A percentile compares a stretch with the other conserved stretches of the same genome.
These are phyloP conservation scores for Edolisoma coerulescens DNA, from an alignment of 2,113 vertebrate genomes.

Conservation along the genomic window DNA sequence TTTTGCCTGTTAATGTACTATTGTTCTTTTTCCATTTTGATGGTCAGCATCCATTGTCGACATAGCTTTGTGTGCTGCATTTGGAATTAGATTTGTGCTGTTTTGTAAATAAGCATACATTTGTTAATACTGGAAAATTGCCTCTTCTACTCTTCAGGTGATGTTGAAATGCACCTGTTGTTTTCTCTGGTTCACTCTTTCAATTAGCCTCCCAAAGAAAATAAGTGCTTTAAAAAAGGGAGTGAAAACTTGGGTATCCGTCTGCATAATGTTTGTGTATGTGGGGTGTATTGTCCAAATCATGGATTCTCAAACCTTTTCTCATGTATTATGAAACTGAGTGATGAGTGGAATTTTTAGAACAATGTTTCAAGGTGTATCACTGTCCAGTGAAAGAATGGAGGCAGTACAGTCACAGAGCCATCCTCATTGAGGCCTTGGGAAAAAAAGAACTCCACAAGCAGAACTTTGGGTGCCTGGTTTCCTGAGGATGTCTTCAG, in stretches of 20 bases:
- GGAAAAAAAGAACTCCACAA: neutral
- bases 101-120: neutral
- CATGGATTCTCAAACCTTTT: neutral
- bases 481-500: neutral
- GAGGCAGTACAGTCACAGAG: neutral
- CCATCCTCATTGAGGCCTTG: neutral
- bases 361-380: neutral
- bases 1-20: neutral
- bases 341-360: neutral
- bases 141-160: neutral
- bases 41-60: neutral
- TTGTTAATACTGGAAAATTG: neutral
- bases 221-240: neutral
- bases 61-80: neutral
- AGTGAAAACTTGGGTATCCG: neutral
- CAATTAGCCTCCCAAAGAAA: neutral
- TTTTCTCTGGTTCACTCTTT: neutral
- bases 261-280: neutral
- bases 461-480: rapidly evolving
- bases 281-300: neutral
- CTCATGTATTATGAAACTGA: neutral
- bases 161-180: neutral
- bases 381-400: neutral
- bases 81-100: neutral
- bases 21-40: neutral